phyloP scores from a whole-genome alignment of 2,888 invertebrate species.

The Stenichneumon culpator region DNA sequence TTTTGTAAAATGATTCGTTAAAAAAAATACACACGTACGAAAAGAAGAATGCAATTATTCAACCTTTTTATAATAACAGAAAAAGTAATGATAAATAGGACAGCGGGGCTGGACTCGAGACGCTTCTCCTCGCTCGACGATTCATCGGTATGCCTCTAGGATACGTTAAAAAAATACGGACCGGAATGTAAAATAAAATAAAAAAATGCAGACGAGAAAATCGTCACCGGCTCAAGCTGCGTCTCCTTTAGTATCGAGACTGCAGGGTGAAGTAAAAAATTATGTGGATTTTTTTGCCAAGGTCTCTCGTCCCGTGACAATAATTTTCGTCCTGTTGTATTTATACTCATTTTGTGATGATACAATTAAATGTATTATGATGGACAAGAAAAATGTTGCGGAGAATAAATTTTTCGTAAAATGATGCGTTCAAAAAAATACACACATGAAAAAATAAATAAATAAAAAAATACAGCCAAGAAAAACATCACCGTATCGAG shows the following conservation, averaged over 20 bases:
- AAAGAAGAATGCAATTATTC: too few species aligned
- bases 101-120: constrained; percentile 26
- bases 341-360: too few species aligned
- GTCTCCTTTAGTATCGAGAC: neutral
- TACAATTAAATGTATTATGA: too few species aligned
- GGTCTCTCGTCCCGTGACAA: neutral
- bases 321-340: too few species aligned
- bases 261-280: neutral
- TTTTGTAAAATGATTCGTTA: too few species aligned
- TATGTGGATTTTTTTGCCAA: neutral
- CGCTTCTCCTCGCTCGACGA: neutral
- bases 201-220: neutral
- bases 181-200: neutral
- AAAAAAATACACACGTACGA: neutral
- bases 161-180: neutral
- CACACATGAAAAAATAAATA: neutral
- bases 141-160: constrained; percentile 41
- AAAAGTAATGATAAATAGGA: too few species aligned
- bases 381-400: too few species aligned
- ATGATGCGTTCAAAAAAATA: neutral
- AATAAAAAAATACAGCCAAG: neutral
- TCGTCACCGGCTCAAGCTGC: neutral
- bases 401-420: too few species aligned
- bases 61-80: too few species aligned
- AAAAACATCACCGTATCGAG: neutral